Base-by-base conservation (phyloP, 2,797 vertebrate genomes). In the Limnodromus scolopaceus region DNA sequence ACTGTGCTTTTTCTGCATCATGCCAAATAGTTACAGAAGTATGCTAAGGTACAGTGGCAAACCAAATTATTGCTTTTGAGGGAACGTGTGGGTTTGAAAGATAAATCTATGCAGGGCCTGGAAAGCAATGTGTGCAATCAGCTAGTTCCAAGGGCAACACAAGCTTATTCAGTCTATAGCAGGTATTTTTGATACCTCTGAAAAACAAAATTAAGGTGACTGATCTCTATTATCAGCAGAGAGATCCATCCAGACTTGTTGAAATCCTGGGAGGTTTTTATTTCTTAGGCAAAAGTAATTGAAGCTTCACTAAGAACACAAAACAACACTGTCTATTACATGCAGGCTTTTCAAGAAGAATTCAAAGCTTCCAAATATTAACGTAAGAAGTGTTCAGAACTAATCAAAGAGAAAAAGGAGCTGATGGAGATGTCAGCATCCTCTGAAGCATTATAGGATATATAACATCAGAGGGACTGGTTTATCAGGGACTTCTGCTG, bases 21-120 rank as follows among this genome's bases (percentile, higher is more conserved):
- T 43, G 89, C 64, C 87, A 96, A 91, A 94, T n/a, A 91, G 63
- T 89, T 94, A 80, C 58, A 83, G 57, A 94, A 92, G 72, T 51
- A 74, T 39, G 45, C 32, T 81, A 86, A 94, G 74, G 65, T 65
- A 95, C 39, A 85, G 64, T 38, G 65, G 89, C 45, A 96, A 92
- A 78, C 65, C 27, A 43, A 94, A 77, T 75, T 77, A 80, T 81
- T 32, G 22, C 46, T 93, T 96, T 86, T 91, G 87, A 84, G 69
- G 10, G 30, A 82, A 41, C 1, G 3, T 13, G 9, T 12, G 2
- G 3, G 22, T 78, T 36, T 95, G 79, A 94, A 83, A 93, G 81
- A 93, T 30, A 18, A 95, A 90, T 28, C 32, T 48, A 34, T 63
- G 9, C 16, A 88, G 27, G 11, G 34, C 36, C 45, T 64, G 25